Conservation (phyloP, 2,797 vertebrate genomes). For the Myotis findleyi region DNA sequence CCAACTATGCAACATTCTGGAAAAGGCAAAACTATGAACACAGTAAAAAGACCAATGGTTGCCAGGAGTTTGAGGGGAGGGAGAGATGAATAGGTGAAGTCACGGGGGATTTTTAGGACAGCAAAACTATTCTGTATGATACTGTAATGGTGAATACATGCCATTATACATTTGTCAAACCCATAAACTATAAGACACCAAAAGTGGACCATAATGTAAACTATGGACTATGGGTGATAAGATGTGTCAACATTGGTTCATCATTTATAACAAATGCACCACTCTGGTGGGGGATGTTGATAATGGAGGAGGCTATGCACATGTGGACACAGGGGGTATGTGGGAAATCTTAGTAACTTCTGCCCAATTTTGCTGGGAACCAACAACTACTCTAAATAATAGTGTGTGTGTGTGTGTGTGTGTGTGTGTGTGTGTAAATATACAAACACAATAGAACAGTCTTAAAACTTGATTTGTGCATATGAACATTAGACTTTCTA, state of each 20-base stretch:
- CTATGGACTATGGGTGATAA: background rate
- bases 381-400: background rate
- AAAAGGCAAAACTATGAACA: background rate
- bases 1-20: background rate
- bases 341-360: background rate
- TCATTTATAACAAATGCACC: background rate
- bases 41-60: background rate
- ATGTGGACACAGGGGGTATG: background rate
- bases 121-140: background rate
- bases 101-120: background rate
- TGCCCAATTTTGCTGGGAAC: background rate
- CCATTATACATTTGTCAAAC: background rate
- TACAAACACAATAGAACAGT: background rate
- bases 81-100: background rate
- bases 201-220: background rate
- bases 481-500: background rate
- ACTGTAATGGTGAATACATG: background rate
- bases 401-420: background rate
- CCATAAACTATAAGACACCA: background rate
- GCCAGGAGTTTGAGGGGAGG: background rate
- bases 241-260: background rate
- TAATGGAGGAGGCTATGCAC: background rate
- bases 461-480: constrained; percentile 25
- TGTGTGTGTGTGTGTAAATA: too few species aligned
- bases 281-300: background rate